These are phyloP conservation scores for Xestia xanthographa DNA, from an alignment of 2,888 invertebrate species.

Conservation along the genomic window DNA sequence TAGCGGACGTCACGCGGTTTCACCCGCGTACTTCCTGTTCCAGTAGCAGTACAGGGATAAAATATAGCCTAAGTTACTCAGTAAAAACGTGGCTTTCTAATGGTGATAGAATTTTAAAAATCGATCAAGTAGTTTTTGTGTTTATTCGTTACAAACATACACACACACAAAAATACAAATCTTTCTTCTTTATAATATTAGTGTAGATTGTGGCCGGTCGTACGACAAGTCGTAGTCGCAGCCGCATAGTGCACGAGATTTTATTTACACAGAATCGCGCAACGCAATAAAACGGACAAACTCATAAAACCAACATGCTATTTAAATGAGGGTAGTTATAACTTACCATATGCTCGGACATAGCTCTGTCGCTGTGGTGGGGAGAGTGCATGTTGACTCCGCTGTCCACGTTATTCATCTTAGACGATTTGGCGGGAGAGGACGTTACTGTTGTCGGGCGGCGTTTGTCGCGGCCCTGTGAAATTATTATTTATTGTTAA, in stretches of 20 bases:
- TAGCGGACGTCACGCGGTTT: too few species aligned
- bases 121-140: too few species aligned
- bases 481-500: background rate
- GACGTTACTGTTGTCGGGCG: constrained; percentile 78
- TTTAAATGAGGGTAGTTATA: constrained; percentile 5
- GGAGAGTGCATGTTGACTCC: constrained; percentile 80
- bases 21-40: too few species aligned
- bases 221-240: background rate
- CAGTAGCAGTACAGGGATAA: too few species aligned
- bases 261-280: background rate
- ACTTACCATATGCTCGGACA: constrained; percentile 77
- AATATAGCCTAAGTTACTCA: too few species aligned
- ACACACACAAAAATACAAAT: too few species aligned
- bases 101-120: too few species aligned
- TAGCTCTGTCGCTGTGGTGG: constrained; percentile 77
- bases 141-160: too few species aligned
- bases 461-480: constrained; percentile 85
- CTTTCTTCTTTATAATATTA: too few species aligned
- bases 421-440: constrained; percentile 80
- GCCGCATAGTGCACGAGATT: background rate
- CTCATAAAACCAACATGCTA: background rate
- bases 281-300: too few species aligned
- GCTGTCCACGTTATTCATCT: constrained; percentile 73
- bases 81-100: too few species aligned
- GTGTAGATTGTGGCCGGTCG: background rate